Evolutionary conservation across 2,113 vertebrate species (phyloP).

Genomic region (Brachyhypopomus gauderio): DNA sequence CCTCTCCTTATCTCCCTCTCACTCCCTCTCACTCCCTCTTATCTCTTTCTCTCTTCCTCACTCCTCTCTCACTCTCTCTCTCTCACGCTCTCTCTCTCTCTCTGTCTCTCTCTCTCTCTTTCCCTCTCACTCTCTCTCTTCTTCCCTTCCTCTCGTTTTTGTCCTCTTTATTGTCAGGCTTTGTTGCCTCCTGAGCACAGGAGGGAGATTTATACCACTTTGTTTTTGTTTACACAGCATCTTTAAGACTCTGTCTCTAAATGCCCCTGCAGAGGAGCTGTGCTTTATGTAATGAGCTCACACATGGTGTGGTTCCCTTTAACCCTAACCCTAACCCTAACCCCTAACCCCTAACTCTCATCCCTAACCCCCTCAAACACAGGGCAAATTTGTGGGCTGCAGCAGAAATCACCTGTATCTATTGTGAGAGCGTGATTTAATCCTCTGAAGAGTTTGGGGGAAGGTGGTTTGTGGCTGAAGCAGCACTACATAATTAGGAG

Average conservation of each 20-base stretch:
- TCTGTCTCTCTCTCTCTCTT: background rate
- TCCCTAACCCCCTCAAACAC: conserved; percentile 39
- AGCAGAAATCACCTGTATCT: conserved; percentile 56
- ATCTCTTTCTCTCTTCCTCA: background rate
- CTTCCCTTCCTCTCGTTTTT: conserved; percentile 18
- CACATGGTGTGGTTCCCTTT: conserved; percentile 59
- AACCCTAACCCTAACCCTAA: conserved; percentile 48
- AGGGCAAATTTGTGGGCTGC: conserved; percentile 51
- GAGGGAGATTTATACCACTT: conserved; percentile 59
- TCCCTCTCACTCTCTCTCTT: background rate
- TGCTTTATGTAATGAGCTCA: conserved; percentile 65
- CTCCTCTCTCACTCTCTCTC: background rate
- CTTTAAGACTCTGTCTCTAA: conserved; percentile 61
- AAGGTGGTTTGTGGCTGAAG: background rate
- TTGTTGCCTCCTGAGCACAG: conserved; percentile 51
- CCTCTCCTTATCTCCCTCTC: conserved; percentile 15
- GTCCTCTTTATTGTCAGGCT: conserved; percentile 49
- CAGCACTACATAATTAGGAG: conserved; percentile 23
- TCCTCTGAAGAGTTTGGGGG: conserved; percentile 52
- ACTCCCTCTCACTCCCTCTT: background rate
- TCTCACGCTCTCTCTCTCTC: background rate
- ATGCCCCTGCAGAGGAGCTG: conserved; percentile 64
- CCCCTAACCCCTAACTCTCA: background rate
- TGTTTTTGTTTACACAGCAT: conserved; percentile 70
- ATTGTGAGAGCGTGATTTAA: conserved; percentile 49